These are phyloP conservation scores for Drosophila melanica DNA, from an alignment of 1,140 invertebrate species.

Conservation along the genomic window DNA sequence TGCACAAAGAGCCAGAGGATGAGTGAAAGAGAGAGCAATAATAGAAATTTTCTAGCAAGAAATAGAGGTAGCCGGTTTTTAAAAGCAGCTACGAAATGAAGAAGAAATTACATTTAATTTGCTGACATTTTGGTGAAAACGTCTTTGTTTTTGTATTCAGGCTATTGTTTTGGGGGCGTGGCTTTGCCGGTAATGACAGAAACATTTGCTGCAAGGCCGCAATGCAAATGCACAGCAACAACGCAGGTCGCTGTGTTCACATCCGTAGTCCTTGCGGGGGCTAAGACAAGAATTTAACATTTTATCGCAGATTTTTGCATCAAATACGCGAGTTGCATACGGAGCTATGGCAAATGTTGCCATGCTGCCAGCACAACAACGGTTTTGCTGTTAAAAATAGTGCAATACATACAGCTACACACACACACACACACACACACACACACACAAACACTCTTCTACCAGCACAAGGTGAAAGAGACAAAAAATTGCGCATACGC, in stretches of 20 bases:
- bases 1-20: slow-evolving; percentile 11
- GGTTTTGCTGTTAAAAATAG: slow-evolving; percentile 46
- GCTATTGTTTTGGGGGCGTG: slow-evolving; percentile 13
- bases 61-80: slow-evolving; percentile 49
- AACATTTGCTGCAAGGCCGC: slow-evolving; percentile 73
- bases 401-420: slow-evolving; percentile 18
- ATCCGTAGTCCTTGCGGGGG: slow-evolving; percentile 29
- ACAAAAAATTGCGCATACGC: slow-evolving; percentile 58
- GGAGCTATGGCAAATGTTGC: slow-evolving; percentile 13
- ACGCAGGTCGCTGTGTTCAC: slow-evolving; percentile 46
- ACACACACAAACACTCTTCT: not conserved
- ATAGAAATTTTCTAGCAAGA: slow-evolving; percentile 2
- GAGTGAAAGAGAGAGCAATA: not conserved
- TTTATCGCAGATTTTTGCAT: slow-evolving; percentile 74
- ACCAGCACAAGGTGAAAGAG: slow-evolving; percentile 16
- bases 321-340: slow-evolving; percentile 65
- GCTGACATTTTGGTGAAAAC: slow-evolving; percentile 62
- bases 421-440: slow-evolving; percentile 15
- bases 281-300: slow-evolving; percentile 41
- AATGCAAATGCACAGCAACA: slow-evolving; percentile 68
- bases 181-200: slow-evolving; percentile 68
- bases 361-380: not conserved
- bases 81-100: slow-evolving; percentile 62
- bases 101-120: slow-evolving; percentile 79
- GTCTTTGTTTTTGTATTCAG: slow-evolving; percentile 41